These are phyloP conservation scores for Novumbra hubbsi DNA, from an alignment of 2,797 vertebrate genomes.

Conservation along the genomic window DNA sequence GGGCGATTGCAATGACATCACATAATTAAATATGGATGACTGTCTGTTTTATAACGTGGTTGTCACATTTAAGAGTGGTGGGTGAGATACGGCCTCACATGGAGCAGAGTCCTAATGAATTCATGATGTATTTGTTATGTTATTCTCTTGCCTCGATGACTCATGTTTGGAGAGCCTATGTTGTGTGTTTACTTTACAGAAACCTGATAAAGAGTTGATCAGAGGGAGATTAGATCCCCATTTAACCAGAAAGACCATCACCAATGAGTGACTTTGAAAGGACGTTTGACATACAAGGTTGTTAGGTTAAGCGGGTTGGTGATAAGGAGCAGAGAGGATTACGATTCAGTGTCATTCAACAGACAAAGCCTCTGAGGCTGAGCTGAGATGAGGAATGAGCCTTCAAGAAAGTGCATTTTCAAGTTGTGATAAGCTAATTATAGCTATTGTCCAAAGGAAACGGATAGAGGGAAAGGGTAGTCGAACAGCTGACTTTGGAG, in stretches of 20 bases:
- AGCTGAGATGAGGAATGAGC: not conserved
- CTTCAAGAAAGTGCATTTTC: not conserved
- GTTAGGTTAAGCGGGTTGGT: conserved; percentile 9
- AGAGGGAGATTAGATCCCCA: conserved; percentile 4
- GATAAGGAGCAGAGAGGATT: not conserved
- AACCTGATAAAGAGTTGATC: conserved; percentile 43
- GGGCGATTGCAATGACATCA: not conserved
- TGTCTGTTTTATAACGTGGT: not conserved
- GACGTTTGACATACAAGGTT: not conserved
- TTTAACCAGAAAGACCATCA: not conserved
- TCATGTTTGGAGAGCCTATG: conserved; percentile 40
- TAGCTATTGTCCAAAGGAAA: not conserved
- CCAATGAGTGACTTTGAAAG: not conserved
- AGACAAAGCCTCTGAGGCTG: not conserved
- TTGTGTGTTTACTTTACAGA: conserved; percentile 37
- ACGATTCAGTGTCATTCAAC: not conserved
- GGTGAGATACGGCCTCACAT: not conserved
- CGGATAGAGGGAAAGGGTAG: not conserved
- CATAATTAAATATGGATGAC: not conserved
- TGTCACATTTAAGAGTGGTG: not conserved
- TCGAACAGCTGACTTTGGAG: conserved; percentile 1
- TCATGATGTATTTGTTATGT: not conserved
- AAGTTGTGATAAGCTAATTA: not conserved
- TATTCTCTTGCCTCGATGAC: conserved; percentile 29
- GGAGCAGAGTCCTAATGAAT: not conserved